Percentiles rank a stretch among this genome's conserved stretches.
Evolutionary conservation across 2,888 invertebrate species (phyloP).

Genomic region (Leptothorax acervorum): DNA sequence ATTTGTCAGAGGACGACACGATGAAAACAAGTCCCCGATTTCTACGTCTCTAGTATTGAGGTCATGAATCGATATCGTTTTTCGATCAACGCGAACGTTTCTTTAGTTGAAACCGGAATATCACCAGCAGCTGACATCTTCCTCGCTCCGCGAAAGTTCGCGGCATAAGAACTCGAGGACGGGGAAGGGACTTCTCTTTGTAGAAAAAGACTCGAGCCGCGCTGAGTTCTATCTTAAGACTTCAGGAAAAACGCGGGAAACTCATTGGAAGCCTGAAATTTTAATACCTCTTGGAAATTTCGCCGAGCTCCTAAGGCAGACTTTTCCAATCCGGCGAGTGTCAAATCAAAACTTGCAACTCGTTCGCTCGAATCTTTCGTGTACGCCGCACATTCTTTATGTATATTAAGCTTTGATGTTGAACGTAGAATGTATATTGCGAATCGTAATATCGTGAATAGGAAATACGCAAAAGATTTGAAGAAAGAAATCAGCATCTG

Average conservation of each 20-base stretch:
- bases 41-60: background rate
- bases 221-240: slow-evolving; percentile 45
- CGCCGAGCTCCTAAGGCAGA: slow-evolving; percentile 31
- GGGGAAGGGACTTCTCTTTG: slow-evolving; percentile 23
- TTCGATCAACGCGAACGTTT: slow-evolving; percentile 44
- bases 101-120: slow-evolving; percentile 39
- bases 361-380: slow-evolving; percentile 26
- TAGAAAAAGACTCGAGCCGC: slow-evolving; percentile 33
- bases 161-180: slow-evolving; percentile 27
- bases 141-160: slow-evolving; percentile 43
- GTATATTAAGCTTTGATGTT: slow-evolving; percentile 36
- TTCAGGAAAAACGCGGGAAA: slow-evolving; percentile 45
- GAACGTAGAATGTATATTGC: background rate
- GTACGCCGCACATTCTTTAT: slow-evolving; percentile 1
- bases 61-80: slow-evolving; percentile 49
- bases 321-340: slow-evolving; percentile 53
- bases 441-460: background rate
- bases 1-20: slow-evolving; percentile 21
- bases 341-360: slow-evolving; percentile 46
- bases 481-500: background rate
- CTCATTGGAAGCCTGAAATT: slow-evolving; percentile 56
- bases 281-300: slow-evolving; percentile 54
- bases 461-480: background rate
- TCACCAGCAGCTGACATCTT: slow-evolving; percentile 50
- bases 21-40: slow-evolving; percentile 21